These are phyloP conservation scores for Blastobasis adustella DNA, from an alignment of 2,888 invertebrate genomes.

Conservation along the genomic window DNA sequence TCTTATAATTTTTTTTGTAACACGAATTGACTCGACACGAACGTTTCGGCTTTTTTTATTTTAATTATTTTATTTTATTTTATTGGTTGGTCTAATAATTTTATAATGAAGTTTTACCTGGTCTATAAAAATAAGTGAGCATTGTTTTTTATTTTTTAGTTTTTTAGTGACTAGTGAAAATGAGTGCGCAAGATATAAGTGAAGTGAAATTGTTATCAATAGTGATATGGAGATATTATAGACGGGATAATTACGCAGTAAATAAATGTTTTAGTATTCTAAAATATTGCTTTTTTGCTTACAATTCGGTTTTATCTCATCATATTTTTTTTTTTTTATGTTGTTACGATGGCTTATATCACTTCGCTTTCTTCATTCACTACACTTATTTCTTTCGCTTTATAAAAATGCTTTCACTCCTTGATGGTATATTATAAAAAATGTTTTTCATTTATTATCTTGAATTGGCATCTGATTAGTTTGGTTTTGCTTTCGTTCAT, in stretches of 20 bases:
- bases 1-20: too few species aligned
- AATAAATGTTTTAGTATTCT: slow-evolving; percentile 10
- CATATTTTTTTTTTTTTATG: slow-evolving; percentile 11
- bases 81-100: slow-evolving; percentile 20
- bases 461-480: background rate
- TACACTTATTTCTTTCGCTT: background rate
- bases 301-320: background rate
- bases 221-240: slow-evolving; percentile 41
- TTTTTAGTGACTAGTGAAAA: background rate
- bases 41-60: slow-evolving; percentile 17
- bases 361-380: background rate
- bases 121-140: slow-evolving; percentile 60
- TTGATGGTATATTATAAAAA: too few species aligned
- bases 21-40: slow-evolving; percentile 15
- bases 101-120: slow-evolving; percentile 50
- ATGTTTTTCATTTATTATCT: background rate
- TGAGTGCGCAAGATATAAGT: slow-evolving; percentile 35
- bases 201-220: slow-evolving; percentile 35
- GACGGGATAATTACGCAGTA: slow-evolving; percentile 34
- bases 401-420: background rate
- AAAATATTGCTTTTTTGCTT: background rate
- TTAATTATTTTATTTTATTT: slow-evolving; percentile 7
- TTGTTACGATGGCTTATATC: background rate
- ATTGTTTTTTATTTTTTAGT: slow-evolving; percentile 13
- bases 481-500: background rate